Percentiles rank a stretch among this genome's conserved stretches.
These are phyloP conservation scores for Smittia aterrima DNA, from an alignment of 2,888 invertebrate genomes.

Conservation along the genomic window DNA sequence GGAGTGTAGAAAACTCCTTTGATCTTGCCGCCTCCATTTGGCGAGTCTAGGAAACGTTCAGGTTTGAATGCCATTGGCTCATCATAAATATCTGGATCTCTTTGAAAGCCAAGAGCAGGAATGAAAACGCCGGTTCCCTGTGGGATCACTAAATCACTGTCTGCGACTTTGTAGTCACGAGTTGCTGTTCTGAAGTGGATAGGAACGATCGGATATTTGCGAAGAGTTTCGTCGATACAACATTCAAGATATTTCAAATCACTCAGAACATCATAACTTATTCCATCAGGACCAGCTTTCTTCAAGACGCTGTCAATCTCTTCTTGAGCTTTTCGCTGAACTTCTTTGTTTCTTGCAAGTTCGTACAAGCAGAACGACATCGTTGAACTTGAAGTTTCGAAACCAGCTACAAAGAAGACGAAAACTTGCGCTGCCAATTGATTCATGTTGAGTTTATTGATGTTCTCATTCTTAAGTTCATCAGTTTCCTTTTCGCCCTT, in stretches of 20 bases:
- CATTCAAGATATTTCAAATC: slow-evolving; percentile 44
- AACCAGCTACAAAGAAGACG: slow-evolving; percentile 25
- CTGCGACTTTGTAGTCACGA: background rate
- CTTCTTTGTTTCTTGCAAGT: slow-evolving; percentile 42
- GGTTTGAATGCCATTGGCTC: slow-evolving; percentile 31
- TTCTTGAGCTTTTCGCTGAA: slow-evolving; percentile 43
- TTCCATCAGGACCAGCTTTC: slow-evolving; percentile 33
- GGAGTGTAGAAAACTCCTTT: slow-evolving; percentile 32
- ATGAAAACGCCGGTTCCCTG: slow-evolving; percentile 39
- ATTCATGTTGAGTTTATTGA: background rate
- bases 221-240: slow-evolving; percentile 42
- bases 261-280: slow-evolving; percentile 44
- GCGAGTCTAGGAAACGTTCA: slow-evolving; percentile 34
- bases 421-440: background rate
- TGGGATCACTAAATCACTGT: slow-evolving; percentile 12
- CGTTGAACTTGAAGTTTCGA: slow-evolving; percentile 42
- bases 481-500: slow-evolving; percentile 22
- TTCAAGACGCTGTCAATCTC: slow-evolving; percentile 43
- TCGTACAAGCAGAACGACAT: slow-evolving; percentile 42
- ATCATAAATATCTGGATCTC: slow-evolving; percentile 21
- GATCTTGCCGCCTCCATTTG: slow-evolving; percentile 42
- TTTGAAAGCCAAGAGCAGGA: slow-evolving; percentile 25
- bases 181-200: background rate
- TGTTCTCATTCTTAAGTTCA: background rate
- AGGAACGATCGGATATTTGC: slow-evolving; percentile 42